Base-by-base conservation (phyloP, 2,888 invertebrate species). In the Pinctada fucata region DNA sequence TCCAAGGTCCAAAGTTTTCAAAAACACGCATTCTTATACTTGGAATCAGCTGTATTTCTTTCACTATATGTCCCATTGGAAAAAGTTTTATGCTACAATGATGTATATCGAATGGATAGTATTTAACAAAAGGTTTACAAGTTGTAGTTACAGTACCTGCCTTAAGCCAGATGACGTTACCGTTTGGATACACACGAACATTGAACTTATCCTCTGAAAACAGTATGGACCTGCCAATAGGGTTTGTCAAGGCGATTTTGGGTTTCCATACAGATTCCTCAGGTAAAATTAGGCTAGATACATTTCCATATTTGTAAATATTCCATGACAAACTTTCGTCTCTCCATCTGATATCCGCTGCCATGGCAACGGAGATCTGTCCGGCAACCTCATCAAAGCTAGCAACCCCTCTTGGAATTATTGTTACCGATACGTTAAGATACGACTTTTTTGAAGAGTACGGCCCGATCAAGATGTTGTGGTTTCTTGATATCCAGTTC, bases 1-100 rank as follows among this genome's bases (percentile, higher is more conserved):
- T 72, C 76, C 76, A 77, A 16, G 71, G 70, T n/a, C 76, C 76
- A 77, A 47, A 72, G 47, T 77, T 77, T 3, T 72, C 76, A 71
- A 72, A 72, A 45, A 66, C 66, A 31, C 52, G n/a, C 48, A 66
- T 50, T 52, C 70, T 72, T 10, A 77, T 16, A 47, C 45, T 52
- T 16, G 76, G 64, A 51, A 58, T 52, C 4, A 77, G 72, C 6
- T 16, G 16, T 16, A 77, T 49, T 64, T 77, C 76, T 1, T 50
- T 31, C 10, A 45, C 58, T 3, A 72, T 66, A 45, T 72, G 52
- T 10, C 52, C 66, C 52, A 77, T 64, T 6, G 67, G 51, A 3
- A 77, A 47, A 13, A 77, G 51, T 16, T 72, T 31, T 16, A 74
- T 4, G 6, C 50, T 49, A 16, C 76, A 77, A 5, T 52, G 50